Evolutionary conservation across 2,888 invertebrate genomes (phyloP).

Genomic region (Eulithis prunata): DNA sequence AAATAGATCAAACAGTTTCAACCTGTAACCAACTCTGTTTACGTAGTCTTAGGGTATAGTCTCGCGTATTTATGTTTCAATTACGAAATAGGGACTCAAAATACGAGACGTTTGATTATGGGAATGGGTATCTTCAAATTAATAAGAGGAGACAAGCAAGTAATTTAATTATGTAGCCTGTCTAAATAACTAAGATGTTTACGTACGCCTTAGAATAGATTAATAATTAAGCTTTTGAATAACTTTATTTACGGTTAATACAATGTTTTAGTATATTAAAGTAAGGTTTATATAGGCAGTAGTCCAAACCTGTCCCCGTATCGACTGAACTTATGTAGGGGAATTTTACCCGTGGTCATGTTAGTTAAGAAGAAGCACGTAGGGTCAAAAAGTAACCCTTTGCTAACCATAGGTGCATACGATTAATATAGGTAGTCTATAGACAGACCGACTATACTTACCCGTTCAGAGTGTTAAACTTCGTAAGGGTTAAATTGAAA

Average conservation of each 20-base stretch:
- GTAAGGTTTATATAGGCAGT: too few relatives aligned
- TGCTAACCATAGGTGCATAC: too few relatives aligned
- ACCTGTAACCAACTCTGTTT: constrained; percentile 30
- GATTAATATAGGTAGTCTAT: too few relatives aligned
- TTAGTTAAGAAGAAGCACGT: too few relatives aligned
- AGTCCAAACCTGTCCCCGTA: too few relatives aligned
- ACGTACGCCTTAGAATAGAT: neutral
- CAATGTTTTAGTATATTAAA: neutral
- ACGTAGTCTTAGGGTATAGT: constrained; percentile 19
- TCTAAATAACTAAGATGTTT: constrained; percentile 21
- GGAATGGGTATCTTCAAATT: constrained; percentile 44
- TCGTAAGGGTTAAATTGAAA: too few relatives aligned
- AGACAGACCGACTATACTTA: too few relatives aligned
- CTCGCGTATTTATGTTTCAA: constrained; percentile 30
- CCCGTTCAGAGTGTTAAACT: too few relatives aligned
- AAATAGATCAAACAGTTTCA: constrained; percentile 34
- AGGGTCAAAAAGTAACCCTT: too few relatives aligned
- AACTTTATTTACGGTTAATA: neutral
- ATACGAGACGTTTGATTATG: constrained; percentile 44
- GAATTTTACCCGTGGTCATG: too few relatives aligned
- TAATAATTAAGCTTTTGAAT: neutral
- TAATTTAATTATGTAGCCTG: constrained; percentile 33
- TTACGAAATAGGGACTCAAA: constrained; percentile 46
- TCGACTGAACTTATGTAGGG: too few relatives aligned
- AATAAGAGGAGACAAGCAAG: constrained; percentile 40